Base-by-base conservation (phyloP, 2,888 invertebrate species). In the Trissonchulus sp. region DNA sequence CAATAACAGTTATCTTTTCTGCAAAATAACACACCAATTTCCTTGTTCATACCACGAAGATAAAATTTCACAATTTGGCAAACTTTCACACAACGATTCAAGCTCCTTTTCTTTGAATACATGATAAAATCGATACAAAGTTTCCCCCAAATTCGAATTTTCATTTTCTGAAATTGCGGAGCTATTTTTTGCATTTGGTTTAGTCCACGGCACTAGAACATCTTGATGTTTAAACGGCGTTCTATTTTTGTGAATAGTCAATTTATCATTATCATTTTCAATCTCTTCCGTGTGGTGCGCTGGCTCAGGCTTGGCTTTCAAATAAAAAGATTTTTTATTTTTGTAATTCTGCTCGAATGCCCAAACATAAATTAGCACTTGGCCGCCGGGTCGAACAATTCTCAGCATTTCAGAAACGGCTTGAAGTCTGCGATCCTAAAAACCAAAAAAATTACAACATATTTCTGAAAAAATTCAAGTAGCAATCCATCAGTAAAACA, bases 151-250 rank as follows among this genome's bases (percentile, higher is more conserved):
- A 30, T n/a, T 71, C 15, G 48, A 18, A 23, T 69, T 2, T 31
- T n/a, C 2, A 38, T 28, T 30, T 2, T 31, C 62, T n/a, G 28
- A 30, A 2, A 3, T 38, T 23, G n/a, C 23, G 34, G 8, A 30
- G 34, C 3, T 63, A 1, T 18, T 73, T 30, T 68, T 1, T 1
- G 8, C 75, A 76, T 75, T 74, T 37, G 15, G 69, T 18, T 74
- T 91, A 82, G 93, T 93, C 99, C 99, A 99, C 0, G 98, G 98
- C 0, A 99, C 98, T 38, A 99, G 87, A 77, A 98, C 86, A 85
- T 99, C 98, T 79, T 91, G 91, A 80, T 93, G 90, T 81, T 89
- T 88, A 85, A 99, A 99, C 81, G 92, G 90, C 0, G 93, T 95
- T 76, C 95, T 88, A 84, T 96, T 96, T 72, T 90, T 90, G 84